Base-by-base conservation (phyloP, 2,113 vertebrate genomes). In the Heterocephalus glaber region DNA sequence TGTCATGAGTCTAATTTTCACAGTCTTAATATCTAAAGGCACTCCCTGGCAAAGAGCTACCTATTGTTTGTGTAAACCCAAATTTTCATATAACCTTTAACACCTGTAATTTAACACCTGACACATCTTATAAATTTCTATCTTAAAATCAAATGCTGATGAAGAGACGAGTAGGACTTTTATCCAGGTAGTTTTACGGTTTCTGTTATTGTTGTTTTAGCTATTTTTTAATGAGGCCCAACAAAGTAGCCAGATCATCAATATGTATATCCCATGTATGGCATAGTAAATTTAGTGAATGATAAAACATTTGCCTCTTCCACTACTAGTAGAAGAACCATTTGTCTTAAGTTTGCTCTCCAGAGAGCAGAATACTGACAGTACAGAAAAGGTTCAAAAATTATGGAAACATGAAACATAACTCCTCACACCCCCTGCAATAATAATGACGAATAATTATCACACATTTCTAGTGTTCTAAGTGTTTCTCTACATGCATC, bases 1-100 rank as follows among this genome's bases (percentile, higher is more conserved):
- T 94, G 41, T 70, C 70, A 14, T 49, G 44, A 70, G 63, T 68
- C 41, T 92, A 81, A 52, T 90, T 93, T 92, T 92, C 80, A 92
- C 13, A 44, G 14, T 68, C 79, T 93, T 93, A 74, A 41, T 7
- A 74, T 80, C 74, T 77, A 83, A 93, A 77, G 63, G 41, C 16
- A 35, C 74, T 20, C 33, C 92, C 56, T 80, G 44, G 87, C 41
- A 72, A 84, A 95, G 33, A 54, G 89, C 49, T 74, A 44, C 85
- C 60, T 84, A 90, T 38, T 61, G 49, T 95, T 41, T 76, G 22
- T 35, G 44, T 81, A 30, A 76, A 49, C 20, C 11, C 13, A 38
- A 33, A 92, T 90, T 56, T 76, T 86, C 44, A 65, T 66, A 76
- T 60, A 77, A 65, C n/a, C 49, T 90, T 90, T 35, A 77, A 1